A percentile compares a stretch with the other conserved stretches of the same genome.
phyloP scores from a whole-genome alignment of 2,113 vertebrate genomes.

The Origma solitaria region DNA sequence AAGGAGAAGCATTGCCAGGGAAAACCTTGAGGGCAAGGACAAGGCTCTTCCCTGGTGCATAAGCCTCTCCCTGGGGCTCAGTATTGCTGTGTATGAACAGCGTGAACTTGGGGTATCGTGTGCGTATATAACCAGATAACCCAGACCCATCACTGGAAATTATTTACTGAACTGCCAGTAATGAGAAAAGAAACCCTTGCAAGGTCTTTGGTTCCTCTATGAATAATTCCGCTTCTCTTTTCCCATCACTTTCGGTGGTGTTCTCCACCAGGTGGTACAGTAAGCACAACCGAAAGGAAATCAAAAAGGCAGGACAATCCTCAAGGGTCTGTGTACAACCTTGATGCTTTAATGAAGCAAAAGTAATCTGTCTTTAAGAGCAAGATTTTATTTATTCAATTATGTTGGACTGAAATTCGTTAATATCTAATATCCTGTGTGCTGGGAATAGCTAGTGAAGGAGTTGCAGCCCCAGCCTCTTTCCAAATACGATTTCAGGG shows the following conservation, averaged over 20 bases:
- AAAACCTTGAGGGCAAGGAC: background rate
- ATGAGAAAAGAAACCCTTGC: background rate
- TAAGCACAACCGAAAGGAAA: background rate
- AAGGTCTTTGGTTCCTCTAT: background rate
- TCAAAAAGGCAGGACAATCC: background rate
- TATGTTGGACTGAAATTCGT: background rate
- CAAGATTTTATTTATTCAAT: constrained; percentile 31
- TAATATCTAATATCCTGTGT: background rate
- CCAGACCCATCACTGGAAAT: background rate
- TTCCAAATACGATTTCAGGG: background rate
- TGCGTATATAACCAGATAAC: background rate
- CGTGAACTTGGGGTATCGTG: rapidly evolving
- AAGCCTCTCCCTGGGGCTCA: background rate
- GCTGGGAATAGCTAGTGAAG: background rate
- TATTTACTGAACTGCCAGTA: background rate
- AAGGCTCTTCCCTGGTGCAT: background rate
- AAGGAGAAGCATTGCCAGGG: background rate
- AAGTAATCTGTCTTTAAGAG: constrained; percentile 1
- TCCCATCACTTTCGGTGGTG: background rate
- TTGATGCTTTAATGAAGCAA: background rate
- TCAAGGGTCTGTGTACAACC: background rate
- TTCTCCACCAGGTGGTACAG: background rate
- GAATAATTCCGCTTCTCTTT: background rate
- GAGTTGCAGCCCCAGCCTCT: background rate
- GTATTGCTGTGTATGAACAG: rapidly evolving